Conservation (phyloP, 2,888 invertebrate genomes). For the Melinaea menophilus region DNA sequence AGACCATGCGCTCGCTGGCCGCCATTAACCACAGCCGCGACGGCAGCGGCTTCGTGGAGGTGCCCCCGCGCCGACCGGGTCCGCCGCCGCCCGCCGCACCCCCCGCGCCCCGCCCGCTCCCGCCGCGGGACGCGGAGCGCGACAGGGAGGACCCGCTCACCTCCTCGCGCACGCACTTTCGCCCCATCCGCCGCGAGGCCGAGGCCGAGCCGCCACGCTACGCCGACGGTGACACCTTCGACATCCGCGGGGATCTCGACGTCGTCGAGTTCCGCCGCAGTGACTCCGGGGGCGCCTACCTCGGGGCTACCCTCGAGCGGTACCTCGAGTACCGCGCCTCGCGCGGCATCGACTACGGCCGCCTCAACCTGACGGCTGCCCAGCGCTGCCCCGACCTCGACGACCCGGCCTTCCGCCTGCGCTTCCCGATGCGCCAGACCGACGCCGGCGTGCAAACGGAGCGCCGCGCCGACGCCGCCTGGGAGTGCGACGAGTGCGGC, state of each 20-base stretch:
- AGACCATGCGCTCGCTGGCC: conserved; percentile 72
- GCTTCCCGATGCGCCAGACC: conserved; percentile 78
- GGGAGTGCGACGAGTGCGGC: conserved; percentile 61
- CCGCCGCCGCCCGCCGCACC: conserved; percentile 53
- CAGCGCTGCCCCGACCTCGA: conserved; percentile 60
- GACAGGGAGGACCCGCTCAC: conserved; percentile 85
- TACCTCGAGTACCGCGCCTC: conserved; percentile 74
- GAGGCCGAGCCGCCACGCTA: conserved; percentile 58
- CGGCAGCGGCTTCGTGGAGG: conserved; percentile 80
- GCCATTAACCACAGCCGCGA: conserved; percentile 80
- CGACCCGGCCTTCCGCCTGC: conserved; percentile 77
- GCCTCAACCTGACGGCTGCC: conserved; percentile 55
- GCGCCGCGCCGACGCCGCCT: conserved; percentile 36
- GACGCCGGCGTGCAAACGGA: conserved; percentile 63
- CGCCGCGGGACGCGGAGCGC: conserved; percentile 47
- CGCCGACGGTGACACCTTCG: conserved; percentile 86
- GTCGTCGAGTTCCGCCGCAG: conserved; percentile 81
- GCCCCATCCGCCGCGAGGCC: conserved; percentile 83
- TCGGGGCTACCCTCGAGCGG: conserved; percentile 72
- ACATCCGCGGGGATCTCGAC: conserved; percentile 81
- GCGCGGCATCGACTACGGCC: conserved; percentile 61
- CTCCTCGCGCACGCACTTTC: conserved; percentile 89
- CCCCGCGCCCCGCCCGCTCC: conserved; percentile 49
- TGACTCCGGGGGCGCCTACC: conserved; percentile 79
- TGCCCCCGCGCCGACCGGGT: conserved; percentile 77